A percentile compares a stretch with the other conserved stretches of the same genome.
These are phyloP conservation scores for Phenganax subtilis DNA, from an alignment of 92 coral and sea anemone genomes.

Conservation along the genomic window DNA sequence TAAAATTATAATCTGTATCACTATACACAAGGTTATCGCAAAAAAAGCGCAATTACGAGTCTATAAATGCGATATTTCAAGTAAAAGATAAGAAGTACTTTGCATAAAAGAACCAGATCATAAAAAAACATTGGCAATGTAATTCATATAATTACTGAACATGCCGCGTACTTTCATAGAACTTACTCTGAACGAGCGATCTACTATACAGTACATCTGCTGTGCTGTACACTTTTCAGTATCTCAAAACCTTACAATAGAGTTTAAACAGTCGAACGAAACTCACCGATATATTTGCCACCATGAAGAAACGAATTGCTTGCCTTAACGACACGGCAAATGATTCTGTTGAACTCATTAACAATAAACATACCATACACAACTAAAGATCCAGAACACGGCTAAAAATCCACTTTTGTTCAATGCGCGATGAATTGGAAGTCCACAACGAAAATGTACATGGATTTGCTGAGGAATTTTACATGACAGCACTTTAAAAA, in stretches of 20 bases:
- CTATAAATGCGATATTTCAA: too few relatives aligned
- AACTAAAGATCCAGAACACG: background rate
- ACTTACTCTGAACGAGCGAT: too few relatives aligned
- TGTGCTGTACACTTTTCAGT: too few relatives aligned
- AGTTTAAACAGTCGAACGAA: background rate
- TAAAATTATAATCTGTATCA: too few relatives aligned
- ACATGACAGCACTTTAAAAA: conserved; percentile 9
- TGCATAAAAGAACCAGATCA: too few relatives aligned
- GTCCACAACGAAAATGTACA: background rate
- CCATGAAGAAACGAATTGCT: conserved; percentile 21
- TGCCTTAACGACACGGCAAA: conserved; percentile 7
- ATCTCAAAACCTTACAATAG: background rate
- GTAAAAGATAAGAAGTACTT: too few relatives aligned
- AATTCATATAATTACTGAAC: too few relatives aligned
- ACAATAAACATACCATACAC: conserved; percentile 6
- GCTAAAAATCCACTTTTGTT: background rate
- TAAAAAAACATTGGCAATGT: too few relatives aligned
- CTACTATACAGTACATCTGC: too few relatives aligned
- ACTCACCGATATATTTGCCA: conserved; percentile 20
- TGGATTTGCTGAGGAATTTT: background rate
- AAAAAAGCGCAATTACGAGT: too few relatives aligned
- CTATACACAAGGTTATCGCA: too few relatives aligned
- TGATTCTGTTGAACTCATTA: conserved; percentile 25
- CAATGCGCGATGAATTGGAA: conserved; percentile 1
- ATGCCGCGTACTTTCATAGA: too few relatives aligned